These are phyloP conservation scores for Pitta sordida DNA, from an alignment of 2,113 vertebrate genomes.

Conservation along the genomic window DNA sequence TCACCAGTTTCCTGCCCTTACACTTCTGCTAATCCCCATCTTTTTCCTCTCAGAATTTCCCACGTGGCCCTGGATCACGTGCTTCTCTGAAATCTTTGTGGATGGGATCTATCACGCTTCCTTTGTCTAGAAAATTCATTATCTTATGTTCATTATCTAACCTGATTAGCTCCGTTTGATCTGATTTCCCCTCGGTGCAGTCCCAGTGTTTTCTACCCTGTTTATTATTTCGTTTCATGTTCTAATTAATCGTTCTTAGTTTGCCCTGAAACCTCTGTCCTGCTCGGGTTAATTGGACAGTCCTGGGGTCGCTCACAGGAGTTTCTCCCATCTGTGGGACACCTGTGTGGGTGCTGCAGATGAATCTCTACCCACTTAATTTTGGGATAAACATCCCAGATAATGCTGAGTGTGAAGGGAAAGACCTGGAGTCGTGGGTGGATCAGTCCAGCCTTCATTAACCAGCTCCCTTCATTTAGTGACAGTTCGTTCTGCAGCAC, in stretches of 20 bases:
- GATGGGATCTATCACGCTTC: neutral
- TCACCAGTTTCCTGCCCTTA: neutral
- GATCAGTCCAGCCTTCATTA: neutral
- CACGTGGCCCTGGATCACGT: neutral
- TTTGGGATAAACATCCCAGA: neutral
- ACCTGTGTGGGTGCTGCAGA: neutral
- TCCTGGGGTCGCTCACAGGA: neutral
- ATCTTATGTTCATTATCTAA: neutral
- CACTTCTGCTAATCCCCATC: neutral
- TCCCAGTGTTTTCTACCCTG: neutral
- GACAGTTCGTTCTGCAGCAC: neutral
- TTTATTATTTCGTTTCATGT: neutral
- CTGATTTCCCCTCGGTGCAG: neutral
- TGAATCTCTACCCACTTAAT: accelerated
- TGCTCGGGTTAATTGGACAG: neutral
- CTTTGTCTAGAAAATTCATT: neutral
- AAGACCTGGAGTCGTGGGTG: neutral
- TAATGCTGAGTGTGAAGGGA: neutral
- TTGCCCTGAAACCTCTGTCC: neutral
- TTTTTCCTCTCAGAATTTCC: neutral
- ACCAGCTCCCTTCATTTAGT: neutral
- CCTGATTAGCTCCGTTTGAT: neutral
- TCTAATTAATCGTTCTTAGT: neutral
- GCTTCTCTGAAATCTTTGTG: neutral
- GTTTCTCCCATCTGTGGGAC: accelerated